Percentiles rank a stretch among this genome's conserved stretches.
Evolutionary conservation across 2,797 vertebrate species (phyloP).

Genomic region (Orientallactaga sibirica): DNA sequence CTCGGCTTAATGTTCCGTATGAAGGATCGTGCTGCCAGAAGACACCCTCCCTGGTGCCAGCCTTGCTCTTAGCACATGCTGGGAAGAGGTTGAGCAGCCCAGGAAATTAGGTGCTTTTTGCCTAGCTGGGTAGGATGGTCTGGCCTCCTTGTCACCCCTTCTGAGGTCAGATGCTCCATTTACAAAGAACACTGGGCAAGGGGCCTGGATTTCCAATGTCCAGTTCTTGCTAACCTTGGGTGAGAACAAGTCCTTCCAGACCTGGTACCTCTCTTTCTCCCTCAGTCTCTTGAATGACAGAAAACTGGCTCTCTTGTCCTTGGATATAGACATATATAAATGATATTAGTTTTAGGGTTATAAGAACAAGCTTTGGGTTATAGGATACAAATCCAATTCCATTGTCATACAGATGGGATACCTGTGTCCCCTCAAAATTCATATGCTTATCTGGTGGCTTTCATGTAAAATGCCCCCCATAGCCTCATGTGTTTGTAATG

Average conservation of each 20-base stretch:
- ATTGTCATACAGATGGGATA: background rate
- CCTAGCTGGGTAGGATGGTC: background rate
- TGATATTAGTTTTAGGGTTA: background rate
- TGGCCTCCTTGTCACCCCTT: fast-evolving
- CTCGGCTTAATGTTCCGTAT: constrained; percentile 89
- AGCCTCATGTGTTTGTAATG: no score
- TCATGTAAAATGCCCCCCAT: no score
- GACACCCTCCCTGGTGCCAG: constrained; percentile 85
- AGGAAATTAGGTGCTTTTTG: constrained; percentile 74
- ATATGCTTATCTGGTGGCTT: no score
- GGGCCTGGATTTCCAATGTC: no score
- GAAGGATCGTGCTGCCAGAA: constrained; percentile 88
- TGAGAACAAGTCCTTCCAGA: no score
- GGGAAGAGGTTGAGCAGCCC: constrained; percentile 66
- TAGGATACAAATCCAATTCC: background rate
- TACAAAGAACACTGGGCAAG: fast-evolving
- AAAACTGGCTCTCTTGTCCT: background rate
- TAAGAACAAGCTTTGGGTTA: background rate
- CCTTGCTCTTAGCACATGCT: constrained; percentile 79
- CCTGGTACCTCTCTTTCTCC: background rate
- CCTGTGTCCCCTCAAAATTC: background rate
- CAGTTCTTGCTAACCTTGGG: fast-evolving
- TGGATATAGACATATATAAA: no score
- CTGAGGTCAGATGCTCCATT: background rate
- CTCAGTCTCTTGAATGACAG: fast-evolving